Conservation (phyloP, 2,113 vertebrate genomes). For the Vimba vimba region DNA sequence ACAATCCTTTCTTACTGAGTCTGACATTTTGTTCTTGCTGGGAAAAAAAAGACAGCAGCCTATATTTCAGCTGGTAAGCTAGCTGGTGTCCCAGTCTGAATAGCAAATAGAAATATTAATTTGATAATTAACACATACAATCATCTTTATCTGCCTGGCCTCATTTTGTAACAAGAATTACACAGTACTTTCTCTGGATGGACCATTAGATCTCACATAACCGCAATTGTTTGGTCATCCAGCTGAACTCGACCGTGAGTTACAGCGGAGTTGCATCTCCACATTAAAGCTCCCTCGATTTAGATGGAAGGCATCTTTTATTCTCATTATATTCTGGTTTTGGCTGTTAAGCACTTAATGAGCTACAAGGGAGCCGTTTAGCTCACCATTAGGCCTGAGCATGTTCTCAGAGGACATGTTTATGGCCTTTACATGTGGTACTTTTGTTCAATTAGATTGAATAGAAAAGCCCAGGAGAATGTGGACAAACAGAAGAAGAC, state of each 20-base stretch:
- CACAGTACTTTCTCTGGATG: constrained; percentile 58
- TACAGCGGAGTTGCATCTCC: constrained; percentile 63
- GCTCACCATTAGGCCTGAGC: constrained; percentile 55
- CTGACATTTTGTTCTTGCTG: too few relatives aligned
- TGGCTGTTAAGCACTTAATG: constrained; percentile 67
- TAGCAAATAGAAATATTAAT: constrained; percentile 50
- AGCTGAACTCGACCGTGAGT: constrained; percentile 56
- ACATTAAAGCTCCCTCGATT: constrained; percentile 57
- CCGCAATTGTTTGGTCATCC: constrained; percentile 52
- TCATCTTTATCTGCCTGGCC: constrained; percentile 58
- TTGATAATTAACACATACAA: constrained; percentile 66
- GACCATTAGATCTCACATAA: constrained; percentile 60
- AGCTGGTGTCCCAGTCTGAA: neutral
- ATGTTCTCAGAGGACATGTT: constrained; percentile 61
- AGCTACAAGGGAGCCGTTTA: constrained; percentile 65
- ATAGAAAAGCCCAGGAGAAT: constrained; percentile 55
- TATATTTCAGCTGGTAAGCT: neutral
- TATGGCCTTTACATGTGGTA: constrained; percentile 56
- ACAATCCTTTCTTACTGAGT: too few relatives aligned
- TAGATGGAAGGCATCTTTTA: constrained; percentile 49
- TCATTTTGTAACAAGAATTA: constrained; percentile 58
- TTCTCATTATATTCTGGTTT: constrained; percentile 65
- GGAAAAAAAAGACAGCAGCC: too few relatives aligned
- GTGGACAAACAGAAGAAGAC: constrained; percentile 51
- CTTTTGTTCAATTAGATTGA: constrained; percentile 61